These are phyloP conservation scores for Enteromius mattozi DNA, from an alignment of 2,797 vertebrate genomes.

Conservation along the genomic window DNA sequence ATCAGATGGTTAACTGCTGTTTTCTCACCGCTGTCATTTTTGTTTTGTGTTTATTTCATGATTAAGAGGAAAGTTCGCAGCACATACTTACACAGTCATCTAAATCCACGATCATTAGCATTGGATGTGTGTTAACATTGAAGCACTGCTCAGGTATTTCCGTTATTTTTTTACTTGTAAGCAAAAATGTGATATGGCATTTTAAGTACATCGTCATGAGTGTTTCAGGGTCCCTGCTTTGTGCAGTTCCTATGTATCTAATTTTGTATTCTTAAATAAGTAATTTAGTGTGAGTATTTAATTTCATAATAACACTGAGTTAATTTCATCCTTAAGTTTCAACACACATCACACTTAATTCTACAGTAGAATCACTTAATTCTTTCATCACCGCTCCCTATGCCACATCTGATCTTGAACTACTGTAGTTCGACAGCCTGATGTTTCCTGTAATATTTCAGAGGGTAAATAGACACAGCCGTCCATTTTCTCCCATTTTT, in stretches of 20 bases:
- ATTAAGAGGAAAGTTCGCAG: too few species aligned
- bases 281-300: background rate
- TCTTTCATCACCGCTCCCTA: conserved; percentile 22
- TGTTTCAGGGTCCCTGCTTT: conserved; percentile 31
- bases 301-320: background rate
- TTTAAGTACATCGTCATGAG: background rate
- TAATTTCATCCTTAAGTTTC: conserved; percentile 8
- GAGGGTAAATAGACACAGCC: conserved; percentile 51
- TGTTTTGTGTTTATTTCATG: too few species aligned
- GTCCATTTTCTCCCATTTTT: conserved; percentile 50
- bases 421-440: conserved; percentile 47
- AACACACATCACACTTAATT: conserved; percentile 6
- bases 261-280: background rate
- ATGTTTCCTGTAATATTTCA: conserved; percentile 57
- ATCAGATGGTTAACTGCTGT: background rate
- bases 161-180: background rate
- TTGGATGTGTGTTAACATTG: background rate
- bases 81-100: too few species aligned
- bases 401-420: conserved; percentile 40
- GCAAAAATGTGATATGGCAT: background rate
- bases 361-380: background rate
- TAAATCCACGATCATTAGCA: too few species aligned
- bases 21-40: too few species aligned
- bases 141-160: background rate
- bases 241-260: background rate